Conservation (phyloP, 2,797 vertebrate genomes). For the Sylvilagus floridanus region DNA sequence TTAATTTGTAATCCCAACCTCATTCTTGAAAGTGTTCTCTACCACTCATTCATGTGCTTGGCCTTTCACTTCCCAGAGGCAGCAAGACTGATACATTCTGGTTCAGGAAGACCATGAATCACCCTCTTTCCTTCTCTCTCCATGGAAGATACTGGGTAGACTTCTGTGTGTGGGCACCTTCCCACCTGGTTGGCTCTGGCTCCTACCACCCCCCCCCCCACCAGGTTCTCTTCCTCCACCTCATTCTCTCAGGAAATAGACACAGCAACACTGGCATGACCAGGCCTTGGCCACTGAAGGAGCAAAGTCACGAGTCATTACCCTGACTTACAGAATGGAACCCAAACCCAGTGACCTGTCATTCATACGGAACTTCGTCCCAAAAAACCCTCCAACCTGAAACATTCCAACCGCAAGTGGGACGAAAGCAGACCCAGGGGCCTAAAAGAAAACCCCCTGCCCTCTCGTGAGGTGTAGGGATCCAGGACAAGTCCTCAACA, state of each 20-base stretch:
- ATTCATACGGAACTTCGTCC: background rate
- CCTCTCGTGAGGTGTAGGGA: background rate
- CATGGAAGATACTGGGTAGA: background rate
- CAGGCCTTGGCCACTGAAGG: background rate
- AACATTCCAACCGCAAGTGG: background rate
- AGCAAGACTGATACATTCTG: background rate
- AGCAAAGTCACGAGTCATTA: background rate
- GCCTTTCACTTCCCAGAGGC: conserved; percentile 6
- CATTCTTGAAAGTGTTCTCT: conserved; percentile 6
- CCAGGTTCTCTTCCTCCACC: background rate
- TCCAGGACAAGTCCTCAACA: background rate
- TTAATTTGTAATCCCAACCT: background rate
- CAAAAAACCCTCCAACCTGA: background rate
- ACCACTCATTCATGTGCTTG: background rate
- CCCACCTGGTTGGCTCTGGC: background rate
- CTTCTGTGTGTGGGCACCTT: background rate
- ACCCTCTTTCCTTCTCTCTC: background rate
- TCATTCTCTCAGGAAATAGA: background rate
- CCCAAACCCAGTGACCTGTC: background rate
- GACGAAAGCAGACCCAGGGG: background rate
- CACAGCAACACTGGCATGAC: background rate
- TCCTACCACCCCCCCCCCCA: background rate
- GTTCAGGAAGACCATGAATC: background rate
- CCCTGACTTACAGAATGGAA: background rate
- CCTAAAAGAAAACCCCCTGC: background rate